Evolutionary conservation across 2,113 vertebrate genomes (phyloP), one percentile per base, ranked within the genome.

Genomic region (Lethenteron reissneri): DNA sequence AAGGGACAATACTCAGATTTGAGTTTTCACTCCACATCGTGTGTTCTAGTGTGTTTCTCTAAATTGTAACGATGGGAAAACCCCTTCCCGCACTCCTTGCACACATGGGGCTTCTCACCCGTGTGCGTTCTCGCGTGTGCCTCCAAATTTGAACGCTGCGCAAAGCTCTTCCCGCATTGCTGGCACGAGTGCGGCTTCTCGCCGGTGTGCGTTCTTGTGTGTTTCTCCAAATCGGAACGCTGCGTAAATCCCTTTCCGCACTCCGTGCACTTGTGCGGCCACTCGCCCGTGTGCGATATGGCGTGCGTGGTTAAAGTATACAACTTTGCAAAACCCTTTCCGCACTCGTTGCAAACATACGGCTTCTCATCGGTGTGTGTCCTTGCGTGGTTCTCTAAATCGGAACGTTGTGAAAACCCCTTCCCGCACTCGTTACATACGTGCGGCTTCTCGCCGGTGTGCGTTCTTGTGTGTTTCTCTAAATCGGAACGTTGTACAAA

Each of bases 351-450:
- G 75, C 86, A 89, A 81, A 87, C 86, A 79, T 83, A 87, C 3
- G 85, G 87, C 59, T 85, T 84, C 76, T 88, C 86, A 2, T 84
- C 87, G 0, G 85, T 88, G 80, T 89, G 88, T 1, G 85, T 84
- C 57, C 85, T 75, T 77, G 86, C 83, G 77, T 87, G 88, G 73
- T 84, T 84, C 70, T 83, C 82, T 60, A 89, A 82, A 78, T 89
- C 85, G 0, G 85, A 85, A 0, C 83, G 81, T 74, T 90, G 86
- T 25, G 85, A 80, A 80, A 89, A 88, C 71, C 85, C 83, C 71
- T 84, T 83, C 72, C 85, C 79, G 11, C 64, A 68, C 25, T 17
- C 64, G 25, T 68, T 68, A 11, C 64, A 68, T 68, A 17, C 2
- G 64, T 68, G 64, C 41, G 41, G 41, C 41, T 41, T 41, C 41